Conservation (phyloP, 2,113 vertebrate genomes). For the Sebastes fasciatus region DNA sequence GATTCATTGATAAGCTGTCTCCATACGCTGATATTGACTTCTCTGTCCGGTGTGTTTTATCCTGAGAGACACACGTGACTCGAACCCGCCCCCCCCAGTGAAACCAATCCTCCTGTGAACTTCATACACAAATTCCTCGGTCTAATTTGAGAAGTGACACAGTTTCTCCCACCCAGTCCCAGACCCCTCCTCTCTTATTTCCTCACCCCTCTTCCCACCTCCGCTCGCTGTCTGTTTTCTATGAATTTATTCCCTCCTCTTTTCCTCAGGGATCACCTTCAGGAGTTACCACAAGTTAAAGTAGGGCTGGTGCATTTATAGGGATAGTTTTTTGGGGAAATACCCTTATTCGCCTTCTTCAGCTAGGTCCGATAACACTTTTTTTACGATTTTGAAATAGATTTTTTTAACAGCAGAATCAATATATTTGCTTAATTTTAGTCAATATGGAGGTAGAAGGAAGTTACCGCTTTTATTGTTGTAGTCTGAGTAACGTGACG, state of each 20-base stretch:
- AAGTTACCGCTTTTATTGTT: no score
- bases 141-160: slow-evolving; percentile 85
- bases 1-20: neutral
- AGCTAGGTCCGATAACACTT: neutral
- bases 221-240: neutral
- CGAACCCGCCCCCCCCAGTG: slow-evolving; percentile 57
- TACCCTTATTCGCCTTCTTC: neutral
- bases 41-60: slow-evolving; percentile 18
- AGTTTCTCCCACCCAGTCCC: slow-evolving; percentile 58
- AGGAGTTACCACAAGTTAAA: neutral
- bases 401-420: no score
- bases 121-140: slow-evolving; percentile 83
- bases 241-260: neutral
- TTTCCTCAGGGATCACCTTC: neutral
- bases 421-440: no score
- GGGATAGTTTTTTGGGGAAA: neutral
- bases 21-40: neutral
- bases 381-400: no score
- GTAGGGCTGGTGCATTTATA: neutral
- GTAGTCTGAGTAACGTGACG: no score
- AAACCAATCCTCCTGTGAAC: slow-evolving; percentile 84
- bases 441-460: no score
- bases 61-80: slow-evolving; percentile 38
- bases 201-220: slow-evolving; percentile 23
- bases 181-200: slow-evolving; percentile 28